phyloP scores from a whole-genome alignment of 2,113 vertebrate genomes.

The Motacilla tschutschensis region DNA sequence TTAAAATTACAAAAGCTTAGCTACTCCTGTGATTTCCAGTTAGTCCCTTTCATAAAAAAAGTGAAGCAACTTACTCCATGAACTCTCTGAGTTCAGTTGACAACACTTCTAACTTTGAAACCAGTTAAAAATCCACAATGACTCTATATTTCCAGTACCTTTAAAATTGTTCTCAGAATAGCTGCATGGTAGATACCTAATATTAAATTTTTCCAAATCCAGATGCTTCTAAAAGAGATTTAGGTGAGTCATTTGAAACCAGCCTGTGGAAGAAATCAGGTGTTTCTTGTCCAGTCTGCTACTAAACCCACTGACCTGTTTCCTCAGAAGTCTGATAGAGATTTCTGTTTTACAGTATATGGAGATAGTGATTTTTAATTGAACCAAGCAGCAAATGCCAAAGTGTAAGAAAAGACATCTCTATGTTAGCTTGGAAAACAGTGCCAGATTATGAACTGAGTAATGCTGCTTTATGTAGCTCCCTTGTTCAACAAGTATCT shows the following conservation, averaged over 20 bases:
- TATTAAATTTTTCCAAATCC: neutral
- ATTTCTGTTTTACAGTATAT: neutral
- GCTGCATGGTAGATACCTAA: neutral
- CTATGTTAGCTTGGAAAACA: neutral
- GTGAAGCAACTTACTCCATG: neutral
- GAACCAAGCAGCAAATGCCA: neutral
- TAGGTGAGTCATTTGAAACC: neutral
- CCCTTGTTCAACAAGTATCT: neutral
- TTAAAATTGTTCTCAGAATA: neutral
- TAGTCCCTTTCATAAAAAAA: fast-evolving
- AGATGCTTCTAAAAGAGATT: neutral
- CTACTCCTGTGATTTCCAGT: neutral
- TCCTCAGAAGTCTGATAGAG: neutral
- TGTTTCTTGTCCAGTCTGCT: neutral
- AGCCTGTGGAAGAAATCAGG: neutral
- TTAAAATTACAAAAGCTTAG: neutral
- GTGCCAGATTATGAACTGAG: neutral
- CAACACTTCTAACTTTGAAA: neutral
- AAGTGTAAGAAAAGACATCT: neutral
- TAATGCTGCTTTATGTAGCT: neutral
- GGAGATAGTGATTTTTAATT: neutral
- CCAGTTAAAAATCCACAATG: neutral
- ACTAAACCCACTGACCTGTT: neutral
- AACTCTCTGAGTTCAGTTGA: neutral
- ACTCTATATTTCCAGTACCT: neutral